A percentile compares a stretch with the other conserved stretches of the same genome.
Conservation (phyloP, 2,797 vertebrate species). For the Caiman crocodilus region DNA sequence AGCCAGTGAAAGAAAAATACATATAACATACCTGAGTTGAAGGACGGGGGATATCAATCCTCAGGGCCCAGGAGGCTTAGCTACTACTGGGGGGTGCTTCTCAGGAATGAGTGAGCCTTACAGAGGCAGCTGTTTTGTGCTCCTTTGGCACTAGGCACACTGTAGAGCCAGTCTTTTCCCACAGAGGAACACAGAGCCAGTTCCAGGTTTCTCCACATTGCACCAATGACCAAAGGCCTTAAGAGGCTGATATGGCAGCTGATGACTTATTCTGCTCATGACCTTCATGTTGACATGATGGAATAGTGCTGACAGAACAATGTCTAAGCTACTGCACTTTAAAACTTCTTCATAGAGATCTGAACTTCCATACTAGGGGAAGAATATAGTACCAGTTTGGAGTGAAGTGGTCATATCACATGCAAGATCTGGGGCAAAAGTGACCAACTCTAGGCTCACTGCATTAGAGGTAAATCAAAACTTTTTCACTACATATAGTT, state of each 20-base stretch:
- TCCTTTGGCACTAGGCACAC: background rate
- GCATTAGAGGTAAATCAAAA: too few relatives aligned
- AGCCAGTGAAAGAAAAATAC: conserved; percentile 53
- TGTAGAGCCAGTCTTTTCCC: accelerated
- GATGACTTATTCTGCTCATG: accelerated
- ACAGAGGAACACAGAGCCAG: accelerated
- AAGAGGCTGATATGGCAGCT: background rate
- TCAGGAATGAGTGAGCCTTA: accelerated
- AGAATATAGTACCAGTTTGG: background rate
- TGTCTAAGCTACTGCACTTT: background rate
- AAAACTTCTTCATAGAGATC: background rate
- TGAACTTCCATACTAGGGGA: background rate
- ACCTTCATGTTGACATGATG: too few relatives aligned
- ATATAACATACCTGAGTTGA: background rate
- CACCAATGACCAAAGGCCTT: background rate
- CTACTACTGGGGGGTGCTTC: background rate
- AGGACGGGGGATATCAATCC: conserved; percentile 42
- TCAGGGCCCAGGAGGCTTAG: background rate
- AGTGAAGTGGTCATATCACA: background rate
- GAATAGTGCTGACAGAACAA: too few relatives aligned
- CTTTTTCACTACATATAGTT: too few relatives aligned
- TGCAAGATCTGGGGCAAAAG: background rate
- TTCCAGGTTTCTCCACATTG: background rate
- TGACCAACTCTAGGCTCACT: too few relatives aligned
- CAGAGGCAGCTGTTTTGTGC: accelerated